phyloP scores from a whole-genome alignment of 2,113 vertebrate genomes.

The Zosterops hypoxanthus region DNA sequence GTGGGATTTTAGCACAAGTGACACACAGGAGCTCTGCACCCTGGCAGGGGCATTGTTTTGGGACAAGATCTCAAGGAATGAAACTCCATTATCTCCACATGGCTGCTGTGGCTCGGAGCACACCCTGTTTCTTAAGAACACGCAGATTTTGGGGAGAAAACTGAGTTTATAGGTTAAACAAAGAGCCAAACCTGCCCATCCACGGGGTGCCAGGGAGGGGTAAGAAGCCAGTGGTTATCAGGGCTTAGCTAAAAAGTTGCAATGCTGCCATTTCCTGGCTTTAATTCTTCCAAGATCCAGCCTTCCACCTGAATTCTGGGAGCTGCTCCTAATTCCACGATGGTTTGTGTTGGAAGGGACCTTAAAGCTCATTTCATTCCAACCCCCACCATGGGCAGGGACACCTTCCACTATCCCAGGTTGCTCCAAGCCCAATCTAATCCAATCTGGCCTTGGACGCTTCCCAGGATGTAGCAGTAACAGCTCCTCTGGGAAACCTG shows the following conservation, averaged over 20 bases:
- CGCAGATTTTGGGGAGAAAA: not conserved
- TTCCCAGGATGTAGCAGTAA: not conserved
- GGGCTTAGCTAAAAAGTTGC: accelerated
- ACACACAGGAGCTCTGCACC: not conserved
- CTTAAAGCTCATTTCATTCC: not conserved
- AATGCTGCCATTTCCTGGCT: accelerated
- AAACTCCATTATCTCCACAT: accelerated
- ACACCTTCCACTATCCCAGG: not conserved
- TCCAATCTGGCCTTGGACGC: not conserved
- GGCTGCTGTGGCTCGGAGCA: accelerated
- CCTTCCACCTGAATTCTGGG: accelerated
- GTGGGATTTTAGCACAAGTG: not conserved
- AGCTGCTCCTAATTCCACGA: not conserved
- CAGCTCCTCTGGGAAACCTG: accelerated
- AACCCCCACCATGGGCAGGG: accelerated
- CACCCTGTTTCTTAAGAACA: accelerated
- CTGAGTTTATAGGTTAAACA: not conserved
- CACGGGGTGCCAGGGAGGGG: no score
- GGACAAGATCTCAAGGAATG: not conserved
- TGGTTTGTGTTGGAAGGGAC: not conserved
- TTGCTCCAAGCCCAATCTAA: accelerated
- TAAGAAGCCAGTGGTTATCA: accelerated
- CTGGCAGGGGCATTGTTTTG: not conserved
- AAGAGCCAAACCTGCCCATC: not conserved
- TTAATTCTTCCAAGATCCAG: accelerated